Base-by-base conservation (phyloP, 2,888 invertebrate species). In the Mycogona germanica region DNA sequence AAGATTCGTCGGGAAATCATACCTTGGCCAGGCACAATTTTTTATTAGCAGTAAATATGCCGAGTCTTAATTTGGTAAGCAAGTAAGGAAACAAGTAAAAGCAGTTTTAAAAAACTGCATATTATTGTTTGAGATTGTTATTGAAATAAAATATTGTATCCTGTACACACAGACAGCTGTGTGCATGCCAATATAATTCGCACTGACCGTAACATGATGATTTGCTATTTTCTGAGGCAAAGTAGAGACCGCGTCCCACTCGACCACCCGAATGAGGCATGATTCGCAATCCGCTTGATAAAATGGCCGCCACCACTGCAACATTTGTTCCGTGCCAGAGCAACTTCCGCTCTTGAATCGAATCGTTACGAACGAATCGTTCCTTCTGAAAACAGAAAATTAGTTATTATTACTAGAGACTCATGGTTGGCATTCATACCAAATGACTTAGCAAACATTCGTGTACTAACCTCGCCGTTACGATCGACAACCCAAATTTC, bases 211-310 rank as follows among this genome's bases (percentile, higher is more conserved):
- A 72, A 19, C 67, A 66, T 46, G 68, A 66, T 47, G 71, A 71
- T 60, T 73, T 72, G 41, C 61, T 59, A 57, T 70, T 66, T 59
- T 72, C 72, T 3, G 71, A 72, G 5, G 72, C 72, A 62, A 72
- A 72, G 62, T 72, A 72, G 52, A 73, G 70, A 9, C 72, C 72
- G 40, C 62, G 59, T 7, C 72, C 72, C 1, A 72, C 72, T 19
- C 69, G 57, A 0, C 72, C 72, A 2, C 72, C 72, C 59, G 70
- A 69, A 62, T 72, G 72, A 12, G 72, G 72, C 72, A 72, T 72
- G 55, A 72, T 72, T 12, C 72, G 64, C n/a, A 72, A 63, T 3
- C 72, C 72, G 49, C 66, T 63, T 57, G 71, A 70, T 58, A 72
- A 62, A 56, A 72, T 72, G 59, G 72, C 72, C 2, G 70, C 70